Conservation (phyloP, 2,888 invertebrate genomes). For the Pecten maximus region DNA sequence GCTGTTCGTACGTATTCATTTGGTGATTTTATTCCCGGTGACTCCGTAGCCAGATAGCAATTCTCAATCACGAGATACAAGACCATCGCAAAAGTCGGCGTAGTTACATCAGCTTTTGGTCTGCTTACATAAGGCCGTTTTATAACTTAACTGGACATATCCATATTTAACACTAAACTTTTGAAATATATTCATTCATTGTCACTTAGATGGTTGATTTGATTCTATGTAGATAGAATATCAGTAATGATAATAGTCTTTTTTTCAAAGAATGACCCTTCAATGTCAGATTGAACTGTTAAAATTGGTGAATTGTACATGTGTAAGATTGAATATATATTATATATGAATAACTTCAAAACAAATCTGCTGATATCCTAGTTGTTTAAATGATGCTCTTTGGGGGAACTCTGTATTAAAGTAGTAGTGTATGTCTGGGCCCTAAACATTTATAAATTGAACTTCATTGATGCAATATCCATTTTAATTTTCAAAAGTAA, state of each 20-base stretch:
- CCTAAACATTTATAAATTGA: too few species aligned
- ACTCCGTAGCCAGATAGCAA: not conserved
- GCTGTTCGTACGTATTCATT: not conserved
- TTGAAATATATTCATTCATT: not conserved
- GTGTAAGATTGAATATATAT: not conserved
- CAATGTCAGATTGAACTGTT: not conserved
- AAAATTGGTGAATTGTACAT: not conserved
- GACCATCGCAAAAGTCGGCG: not conserved
- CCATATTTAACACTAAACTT: not conserved
- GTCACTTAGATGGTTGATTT: not conserved
- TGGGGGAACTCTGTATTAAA: too few species aligned
- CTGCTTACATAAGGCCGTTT: not conserved
- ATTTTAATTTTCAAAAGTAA: too few species aligned
- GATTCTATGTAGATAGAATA: too few species aligned
- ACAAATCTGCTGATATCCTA: too few species aligned
- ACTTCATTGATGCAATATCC: too few species aligned
- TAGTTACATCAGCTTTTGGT: slow-evolving; percentile 10
- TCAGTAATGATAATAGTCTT: not conserved
- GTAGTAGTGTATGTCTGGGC: too few species aligned
- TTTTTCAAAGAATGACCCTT: not conserved
- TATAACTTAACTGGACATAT: not conserved
- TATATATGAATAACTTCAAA: too few species aligned
- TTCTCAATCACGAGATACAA: not conserved
- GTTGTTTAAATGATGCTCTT: too few species aligned
- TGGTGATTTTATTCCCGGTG: not conserved